phyloP scores from a whole-genome alignment of 1,140 invertebrate genomes.

The Drosophila littoralis region DNA sequence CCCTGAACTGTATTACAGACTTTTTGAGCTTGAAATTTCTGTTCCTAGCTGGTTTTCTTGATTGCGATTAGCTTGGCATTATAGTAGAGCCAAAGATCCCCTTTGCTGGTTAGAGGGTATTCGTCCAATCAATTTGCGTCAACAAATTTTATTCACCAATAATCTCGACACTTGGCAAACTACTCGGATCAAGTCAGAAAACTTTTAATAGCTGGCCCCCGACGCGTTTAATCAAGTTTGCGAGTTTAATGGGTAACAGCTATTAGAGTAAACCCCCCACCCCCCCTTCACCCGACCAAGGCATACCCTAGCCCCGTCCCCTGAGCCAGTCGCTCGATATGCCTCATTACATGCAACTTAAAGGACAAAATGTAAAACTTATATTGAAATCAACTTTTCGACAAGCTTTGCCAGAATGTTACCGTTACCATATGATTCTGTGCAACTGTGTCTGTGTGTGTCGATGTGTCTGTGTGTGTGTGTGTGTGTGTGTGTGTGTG shows the following conservation, averaged over 20 bases:
- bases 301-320: too few relatives aligned
- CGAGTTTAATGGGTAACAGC: constrained; percentile 43
- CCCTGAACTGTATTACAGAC: too few relatives aligned
- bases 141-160: constrained; percentile 8
- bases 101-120: not conserved
- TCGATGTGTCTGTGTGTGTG: too few relatives aligned
- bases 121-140: constrained; percentile 13
- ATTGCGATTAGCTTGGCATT: not conserved
- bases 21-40: too few relatives aligned
- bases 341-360: constrained; percentile 46
- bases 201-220: constrained; percentile 38
- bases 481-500: not conserved
- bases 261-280: constrained; percentile 16
- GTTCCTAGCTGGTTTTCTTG: too few relatives aligned
- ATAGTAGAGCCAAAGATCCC: too few relatives aligned
- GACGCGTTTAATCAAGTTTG: constrained; percentile 51
- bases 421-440: not conserved
- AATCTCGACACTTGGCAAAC: constrained; percentile 25
- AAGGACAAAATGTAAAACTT: constrained; percentile 58
- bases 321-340: not conserved
- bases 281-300: too few relatives aligned
- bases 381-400: constrained; percentile 62
- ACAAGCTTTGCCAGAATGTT: constrained; percentile 39
- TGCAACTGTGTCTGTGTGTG: not conserved
- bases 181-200: constrained; percentile 38